Evolutionary conservation across 1,140 invertebrate genomes (phyloP).

Genomic region (Drosophila mayri): DNA sequence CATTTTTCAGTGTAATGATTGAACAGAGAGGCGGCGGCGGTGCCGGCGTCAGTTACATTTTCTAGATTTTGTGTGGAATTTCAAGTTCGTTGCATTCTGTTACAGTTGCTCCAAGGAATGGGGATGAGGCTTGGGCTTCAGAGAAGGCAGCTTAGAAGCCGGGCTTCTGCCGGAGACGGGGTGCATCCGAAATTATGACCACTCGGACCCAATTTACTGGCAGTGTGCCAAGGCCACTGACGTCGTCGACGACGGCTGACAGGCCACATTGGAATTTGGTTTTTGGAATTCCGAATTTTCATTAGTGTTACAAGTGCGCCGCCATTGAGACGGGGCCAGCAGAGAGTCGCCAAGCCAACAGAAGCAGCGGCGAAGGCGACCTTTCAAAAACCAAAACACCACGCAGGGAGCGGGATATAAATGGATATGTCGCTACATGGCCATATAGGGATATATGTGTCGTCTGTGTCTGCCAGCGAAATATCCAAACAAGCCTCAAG

Average conservation of each 20-base stretch:
- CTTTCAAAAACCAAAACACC: slow-evolving; percentile 49
- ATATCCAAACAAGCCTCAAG: slow-evolving; percentile 40
- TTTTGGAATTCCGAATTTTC: slow-evolving; percentile 58
- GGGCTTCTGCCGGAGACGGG: slow-evolving; percentile 11
- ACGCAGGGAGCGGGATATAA: slow-evolving; percentile 30
- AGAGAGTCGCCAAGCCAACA: slow-evolving; percentile 32
- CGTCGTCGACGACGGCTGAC: slow-evolving; percentile 55
- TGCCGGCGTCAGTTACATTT: slow-evolving; percentile 44
- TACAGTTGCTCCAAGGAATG: slow-evolving; percentile 19
- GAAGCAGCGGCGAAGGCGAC: slow-evolving; percentile 40
- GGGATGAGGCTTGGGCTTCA: not conserved
- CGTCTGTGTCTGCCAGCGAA: slow-evolving; percentile 4
- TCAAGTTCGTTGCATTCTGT: slow-evolving; percentile 67
- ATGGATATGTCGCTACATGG: slow-evolving; percentile 3
- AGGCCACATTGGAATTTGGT: slow-evolving; percentile 74
- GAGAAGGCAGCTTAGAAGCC: slow-evolving; percentile 5
- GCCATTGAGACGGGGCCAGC: slow-evolving; percentile 70
- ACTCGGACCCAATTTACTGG: slow-evolving; percentile 75
- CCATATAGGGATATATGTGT: not conserved
- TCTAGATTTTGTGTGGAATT: slow-evolving; percentile 55
- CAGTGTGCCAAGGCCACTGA: slow-evolving; percentile 69
- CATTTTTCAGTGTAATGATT: slow-evolving; percentile 22
- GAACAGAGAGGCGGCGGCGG: slow-evolving; percentile 7
- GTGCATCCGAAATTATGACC: slow-evolving; percentile 71
- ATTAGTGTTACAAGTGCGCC: slow-evolving; percentile 79